Conservation (phyloP, 1,140 invertebrate species). For the Drosophila kohkoa region DNA sequence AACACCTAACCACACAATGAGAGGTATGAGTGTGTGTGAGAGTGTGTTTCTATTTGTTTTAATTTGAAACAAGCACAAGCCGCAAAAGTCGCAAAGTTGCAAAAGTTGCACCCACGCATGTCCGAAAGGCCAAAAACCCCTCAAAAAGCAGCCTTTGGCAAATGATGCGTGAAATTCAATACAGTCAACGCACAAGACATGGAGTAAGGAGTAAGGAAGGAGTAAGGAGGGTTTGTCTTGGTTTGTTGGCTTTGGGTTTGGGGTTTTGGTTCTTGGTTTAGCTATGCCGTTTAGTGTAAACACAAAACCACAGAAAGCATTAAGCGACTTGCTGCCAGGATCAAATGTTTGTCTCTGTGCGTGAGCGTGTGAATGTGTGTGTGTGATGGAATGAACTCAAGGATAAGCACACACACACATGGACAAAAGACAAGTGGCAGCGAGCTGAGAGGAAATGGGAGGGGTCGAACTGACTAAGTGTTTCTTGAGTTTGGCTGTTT, state of each 20-base stretch:
- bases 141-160: constrained; percentile 62
- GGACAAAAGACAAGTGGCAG: constrained; percentile 20
- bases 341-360: constrained; percentile 36
- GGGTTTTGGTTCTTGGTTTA: constrained; percentile 23
- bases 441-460: constrained; percentile 24
- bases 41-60: constrained; percentile 60
- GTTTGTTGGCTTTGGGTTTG: constrained; percentile 15
- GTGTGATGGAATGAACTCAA: constrained; percentile 35
- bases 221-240: not conserved
- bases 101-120: constrained; percentile 33
- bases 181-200: constrained; percentile 46
- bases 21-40: constrained; percentile 10
- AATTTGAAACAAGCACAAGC: constrained; percentile 68
- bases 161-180: constrained; percentile 83
- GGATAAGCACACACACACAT: constrained; percentile 26
- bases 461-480: constrained; percentile 65
- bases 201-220: not conserved
- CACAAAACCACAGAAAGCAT: constrained; percentile 56
- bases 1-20: constrained; percentile 47
- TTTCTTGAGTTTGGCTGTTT: constrained; percentile 72
- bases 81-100: constrained; percentile 58
- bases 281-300: constrained; percentile 47
- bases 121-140: constrained; percentile 9
- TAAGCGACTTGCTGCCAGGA: constrained; percentile 49
- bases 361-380: constrained; percentile 10